Evolutionary conservation across 2,888 invertebrate species (phyloP), one percentile per base, ranked within the genome.

Genomic region (Lasioglossum zephyrum): DNA sequence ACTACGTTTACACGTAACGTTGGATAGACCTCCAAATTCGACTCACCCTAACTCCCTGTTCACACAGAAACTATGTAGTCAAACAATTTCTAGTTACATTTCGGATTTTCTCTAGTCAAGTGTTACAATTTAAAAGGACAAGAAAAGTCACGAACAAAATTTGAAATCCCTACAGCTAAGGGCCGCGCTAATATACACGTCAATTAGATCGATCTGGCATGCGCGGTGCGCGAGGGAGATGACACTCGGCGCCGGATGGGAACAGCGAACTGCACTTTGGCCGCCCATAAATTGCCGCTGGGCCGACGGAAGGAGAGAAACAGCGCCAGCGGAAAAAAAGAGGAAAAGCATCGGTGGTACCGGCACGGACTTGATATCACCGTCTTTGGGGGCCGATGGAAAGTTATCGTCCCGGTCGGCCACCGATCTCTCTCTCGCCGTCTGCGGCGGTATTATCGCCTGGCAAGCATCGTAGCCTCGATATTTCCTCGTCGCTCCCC

Each of bases 231-330:
- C 89, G 89, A 90, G 91, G 89, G 93, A 92, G 92, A 94, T 93
- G 94, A 94, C 93, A 92, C 90, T 77, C 86, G 81, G 89, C 87
- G 78, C 86, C 89, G 86, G 87, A 89, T 87, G 90, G 90, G 90
- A 93, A 94, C 94, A 94, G 88, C 92, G 92, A 93, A 94, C 87
- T 93, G 93, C 93, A 95, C 94, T 94, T 93, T 92, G 91, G 89
- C 89, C 87, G 84, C 86, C 93, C 92, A 93, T 93, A 93, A 94
- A 93, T 92, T 92, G 89, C 90, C 86, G 86, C 73, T 31, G 77
- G 77, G 16, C 26, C 79, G 72, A 76, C 77, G 36, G 8, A 82
- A 11, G 47, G 9, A 77, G 63, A 63, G 44, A 69, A 74, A 75
- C 57, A 60, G 11, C 13, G 66, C 18, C 18, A 31, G 11, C 18